Conservation (phyloP, 1,140 invertebrate genomes). For the Dryas iulia region DNA sequence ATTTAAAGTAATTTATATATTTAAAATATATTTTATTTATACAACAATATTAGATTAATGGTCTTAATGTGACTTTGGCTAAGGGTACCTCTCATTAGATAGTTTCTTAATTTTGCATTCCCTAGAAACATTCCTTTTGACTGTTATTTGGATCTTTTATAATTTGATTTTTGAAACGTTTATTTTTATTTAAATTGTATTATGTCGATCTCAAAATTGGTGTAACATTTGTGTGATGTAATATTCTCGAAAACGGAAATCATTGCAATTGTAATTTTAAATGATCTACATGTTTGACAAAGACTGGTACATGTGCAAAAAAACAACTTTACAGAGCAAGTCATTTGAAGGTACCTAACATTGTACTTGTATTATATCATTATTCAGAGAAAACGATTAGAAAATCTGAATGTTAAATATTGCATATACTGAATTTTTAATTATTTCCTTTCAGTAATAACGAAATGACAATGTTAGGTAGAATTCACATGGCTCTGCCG, state of each 20-base stretch:
- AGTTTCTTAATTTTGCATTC: constrained; percentile 5
- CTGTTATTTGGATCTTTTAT: not conserved
- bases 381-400: too few relatives aligned
- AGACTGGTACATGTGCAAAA: too few relatives aligned
- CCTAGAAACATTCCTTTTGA: constrained; percentile 1
- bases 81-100: constrained; percentile 12
- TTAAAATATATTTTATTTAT: not conserved
- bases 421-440: too few relatives aligned
- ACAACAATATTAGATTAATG: not conserved
- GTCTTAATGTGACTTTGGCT: not conserved
- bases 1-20: not conserved
- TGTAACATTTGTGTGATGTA: not conserved
- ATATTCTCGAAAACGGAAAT: not conserved
- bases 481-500: too few relatives aligned
- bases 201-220: not conserved
- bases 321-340: too few relatives aligned
- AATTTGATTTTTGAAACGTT: not conserved
- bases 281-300: too few relatives aligned
- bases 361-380: too few relatives aligned
- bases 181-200: not conserved
- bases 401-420: too few relatives aligned
- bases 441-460: too few relatives aligned
- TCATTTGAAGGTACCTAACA: too few relatives aligned
- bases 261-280: not conserved
- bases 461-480: too few relatives aligned